Conservation (phyloP, 2,113 vertebrate genomes). For the Cochlearius cochlearius region DNA sequence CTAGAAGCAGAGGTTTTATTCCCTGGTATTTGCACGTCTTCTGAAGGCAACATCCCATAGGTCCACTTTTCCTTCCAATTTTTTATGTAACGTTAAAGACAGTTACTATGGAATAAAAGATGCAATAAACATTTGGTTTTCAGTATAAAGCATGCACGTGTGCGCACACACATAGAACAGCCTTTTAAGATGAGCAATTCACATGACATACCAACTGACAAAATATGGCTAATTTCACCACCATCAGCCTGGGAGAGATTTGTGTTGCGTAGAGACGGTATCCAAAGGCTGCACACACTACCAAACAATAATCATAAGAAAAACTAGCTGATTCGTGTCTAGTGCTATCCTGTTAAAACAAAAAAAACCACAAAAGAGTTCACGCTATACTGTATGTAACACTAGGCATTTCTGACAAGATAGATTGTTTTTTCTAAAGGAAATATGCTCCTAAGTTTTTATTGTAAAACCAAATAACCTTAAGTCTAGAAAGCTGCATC, state of each 20-base stretch:
- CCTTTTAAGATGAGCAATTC: neutral
- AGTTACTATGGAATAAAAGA: neutral
- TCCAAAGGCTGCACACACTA: neutral
- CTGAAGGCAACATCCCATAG: neutral
- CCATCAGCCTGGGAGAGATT: neutral
- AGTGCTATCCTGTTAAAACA: neutral
- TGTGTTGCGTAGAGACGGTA: neutral
- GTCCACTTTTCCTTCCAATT: neutral
- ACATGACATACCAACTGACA: neutral
- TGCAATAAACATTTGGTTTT: too few species aligned
- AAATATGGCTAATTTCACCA: neutral
- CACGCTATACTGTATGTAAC: neutral
- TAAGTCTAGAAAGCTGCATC: neutral
- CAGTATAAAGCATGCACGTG: neutral
- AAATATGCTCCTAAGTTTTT: neutral
- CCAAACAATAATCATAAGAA: neutral
- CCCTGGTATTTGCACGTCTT: neutral
- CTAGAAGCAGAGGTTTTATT: neutral
- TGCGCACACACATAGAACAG: fast-evolving
- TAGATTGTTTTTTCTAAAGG: neutral
- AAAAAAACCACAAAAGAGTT: neutral
- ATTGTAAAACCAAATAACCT: neutral
- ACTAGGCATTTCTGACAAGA: neutral
- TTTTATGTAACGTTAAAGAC: neutral
- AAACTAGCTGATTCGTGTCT: neutral